phyloP scores from a whole-genome alignment of 2,797 vertebrate species.

The Botia almorhae region DNA sequence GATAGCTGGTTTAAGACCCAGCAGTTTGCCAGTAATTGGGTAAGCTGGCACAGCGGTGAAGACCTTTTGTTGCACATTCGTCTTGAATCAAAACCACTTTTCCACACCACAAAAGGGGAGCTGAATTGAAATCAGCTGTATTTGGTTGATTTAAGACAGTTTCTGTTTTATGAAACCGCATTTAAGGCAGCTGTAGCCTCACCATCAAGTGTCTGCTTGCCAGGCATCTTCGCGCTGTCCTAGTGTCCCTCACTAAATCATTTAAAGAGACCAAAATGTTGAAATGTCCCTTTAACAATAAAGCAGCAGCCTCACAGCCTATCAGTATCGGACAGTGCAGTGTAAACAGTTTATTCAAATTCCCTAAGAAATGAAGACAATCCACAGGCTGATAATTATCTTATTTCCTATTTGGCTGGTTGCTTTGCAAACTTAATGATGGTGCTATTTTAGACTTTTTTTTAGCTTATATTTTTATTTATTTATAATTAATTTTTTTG shows the following conservation, averaged over 20 bases:
- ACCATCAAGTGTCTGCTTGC: slow-evolving; percentile 74
- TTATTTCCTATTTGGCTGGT: slow-evolving; percentile 72
- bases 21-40: slow-evolving; percentile 76
- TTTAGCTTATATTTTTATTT: slow-evolving; percentile 72
- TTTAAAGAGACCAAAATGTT: slow-evolving; percentile 72
- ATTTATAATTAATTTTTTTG: slow-evolving; percentile 63
- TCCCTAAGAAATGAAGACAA: slow-evolving; percentile 69
- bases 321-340: slow-evolving; percentile 62
- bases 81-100: slow-evolving; percentile 71
- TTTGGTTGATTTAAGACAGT: slow-evolving; percentile 79
- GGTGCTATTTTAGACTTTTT: slow-evolving; percentile 68
- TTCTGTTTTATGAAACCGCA: slow-evolving; percentile 76
- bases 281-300: slow-evolving; percentile 65
- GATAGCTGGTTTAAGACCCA: slow-evolving; percentile 76
- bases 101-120: slow-evolving; percentile 76
- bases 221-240: slow-evolving; percentile 77
- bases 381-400: slow-evolving; percentile 72
- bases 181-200: slow-evolving; percentile 84
- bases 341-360: slow-evolving; percentile 60
- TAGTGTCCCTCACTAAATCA: slow-evolving; percentile 78
- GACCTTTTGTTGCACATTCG: slow-evolving; percentile 69
- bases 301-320: slow-evolving; percentile 57
- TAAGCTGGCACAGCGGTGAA: slow-evolving; percentile 63
- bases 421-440: slow-evolving; percentile 73
- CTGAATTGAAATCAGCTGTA: slow-evolving; percentile 85